These are phyloP conservation scores for Chaenodraco wilsoni DNA, from an alignment of 2,797 vertebrate species.

Conservation along the genomic window DNA sequence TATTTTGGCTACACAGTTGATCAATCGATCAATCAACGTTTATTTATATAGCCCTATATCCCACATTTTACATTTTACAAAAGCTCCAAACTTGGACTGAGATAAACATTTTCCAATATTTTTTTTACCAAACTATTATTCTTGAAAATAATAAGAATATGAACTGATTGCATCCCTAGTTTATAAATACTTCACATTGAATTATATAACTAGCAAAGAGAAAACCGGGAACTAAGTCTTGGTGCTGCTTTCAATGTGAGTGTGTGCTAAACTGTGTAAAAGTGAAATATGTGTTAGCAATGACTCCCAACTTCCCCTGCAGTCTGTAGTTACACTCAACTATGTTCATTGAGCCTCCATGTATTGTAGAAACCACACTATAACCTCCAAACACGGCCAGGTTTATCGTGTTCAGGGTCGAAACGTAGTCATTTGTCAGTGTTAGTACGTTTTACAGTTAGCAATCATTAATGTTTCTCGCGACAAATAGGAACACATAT, in stretches of 20 bases:
- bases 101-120: too few species aligned
- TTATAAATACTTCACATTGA: not conserved
- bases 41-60: too few species aligned
- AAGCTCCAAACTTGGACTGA: too few species aligned
- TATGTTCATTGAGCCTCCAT: not conserved
- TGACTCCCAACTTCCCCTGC: not conserved
- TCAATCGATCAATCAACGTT: too few species aligned
- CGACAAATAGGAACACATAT: not conserved
- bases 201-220: not conserved
- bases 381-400: too few species aligned
- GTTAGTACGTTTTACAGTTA: not conserved
- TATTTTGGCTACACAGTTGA: too few species aligned
- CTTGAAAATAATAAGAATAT: too few species aligned
- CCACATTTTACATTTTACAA: too few species aligned
- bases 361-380: not conserved
- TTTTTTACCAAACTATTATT: too few species aligned
- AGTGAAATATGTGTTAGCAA: not conserved
- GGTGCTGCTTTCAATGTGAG: not conserved
- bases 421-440: accelerated
- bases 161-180: not conserved
- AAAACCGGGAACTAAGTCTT: not conserved
- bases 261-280: not conserved
- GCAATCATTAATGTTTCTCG: conserved; percentile 12
- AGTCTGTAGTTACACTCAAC: not conserved
- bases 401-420: accelerated